Conservation (phyloP, 1,140 invertebrate species). For the Tribolium castaneum region DNA sequence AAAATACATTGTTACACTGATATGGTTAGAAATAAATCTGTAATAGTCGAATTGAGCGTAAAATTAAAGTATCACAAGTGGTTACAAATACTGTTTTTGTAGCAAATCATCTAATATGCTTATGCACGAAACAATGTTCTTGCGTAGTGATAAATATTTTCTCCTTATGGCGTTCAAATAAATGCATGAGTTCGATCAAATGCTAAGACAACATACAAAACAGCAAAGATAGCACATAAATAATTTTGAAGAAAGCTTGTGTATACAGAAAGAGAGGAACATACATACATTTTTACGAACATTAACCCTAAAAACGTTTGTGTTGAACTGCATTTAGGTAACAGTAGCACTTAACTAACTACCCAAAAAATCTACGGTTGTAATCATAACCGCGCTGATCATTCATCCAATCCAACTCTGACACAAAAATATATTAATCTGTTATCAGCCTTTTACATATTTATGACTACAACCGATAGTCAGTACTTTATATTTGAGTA, state of each 20-base stretch:
- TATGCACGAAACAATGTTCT: neutral
- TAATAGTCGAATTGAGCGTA: conserved; percentile 28
- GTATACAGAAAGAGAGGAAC: conserved; percentile 40
- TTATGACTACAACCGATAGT: conserved; percentile 39
- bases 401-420: conserved; percentile 25
- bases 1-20: conserved; percentile 44
- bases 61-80: conserved; percentile 24
- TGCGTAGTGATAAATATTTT: conserved; percentile 53
- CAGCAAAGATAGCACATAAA: conserved; percentile 40
- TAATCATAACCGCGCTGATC: conserved; percentile 21
- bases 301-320: conserved; percentile 40
- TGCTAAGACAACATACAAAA: conserved; percentile 37
- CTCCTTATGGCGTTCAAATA: conserved; percentile 29
- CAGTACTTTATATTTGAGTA: conserved; percentile 44
- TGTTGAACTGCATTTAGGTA: conserved; percentile 42
- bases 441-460: neutral
- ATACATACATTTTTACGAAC: conserved; percentile 42
- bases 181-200: conserved; percentile 18
- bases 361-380: conserved; percentile 38
- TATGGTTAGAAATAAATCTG: conserved; percentile 44
- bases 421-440: conserved; percentile 25
- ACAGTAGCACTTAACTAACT: conserved; percentile 43
- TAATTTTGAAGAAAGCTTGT: conserved; percentile 38
- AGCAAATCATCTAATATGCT: neutral
- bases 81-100: conserved; percentile 21